Evolutionary conservation across 2,113 vertebrate species (phyloP), one percentile per base, ranked within the genome.

Genomic region (Siniperca knerii): DNA sequence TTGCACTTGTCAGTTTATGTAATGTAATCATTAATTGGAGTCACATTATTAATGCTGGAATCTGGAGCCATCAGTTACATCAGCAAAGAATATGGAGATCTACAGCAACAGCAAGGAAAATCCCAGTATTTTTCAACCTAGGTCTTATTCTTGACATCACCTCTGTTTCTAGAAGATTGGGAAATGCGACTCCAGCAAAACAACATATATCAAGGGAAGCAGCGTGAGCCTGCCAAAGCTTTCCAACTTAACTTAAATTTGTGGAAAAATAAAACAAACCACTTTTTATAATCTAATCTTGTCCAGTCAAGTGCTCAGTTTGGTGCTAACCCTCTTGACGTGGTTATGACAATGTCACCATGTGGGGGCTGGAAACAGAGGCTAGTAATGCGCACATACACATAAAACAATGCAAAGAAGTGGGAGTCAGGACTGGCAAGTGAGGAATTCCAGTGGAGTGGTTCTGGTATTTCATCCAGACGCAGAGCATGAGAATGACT

Each of bases 361-460:
- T 81, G 87, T 94, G 89, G 90, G 92, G 90, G 85, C 21, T 68
- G 58, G 77, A 83, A 64, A 87, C 90, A 86, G 85, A 86, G 83
- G 44, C 81, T 52, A 55, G 89, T 83, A 72, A 82, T 76, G 35
- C 44, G 29, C 35, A 40, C 46, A 71, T 75, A 76, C 65, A 79
- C 13, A 76, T 42, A 33, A 65, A 88, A 90, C 88, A 92, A 89
- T 87, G 89, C 80, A 80, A 52, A 83, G 88, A 75, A 74, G 90
- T 93, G 89, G 93, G 92, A 92, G 91, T 82, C 71, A 48, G 82
- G 71, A 64, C 82, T 74, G 86, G 85, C 87, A 90, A 90, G 75
- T 79, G 82, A 87, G 83, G 85, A 93, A 93, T 93, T 93, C 90
- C 90, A 87, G 54, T 74, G 68, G 81, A 92, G 84, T 67, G 83